These are phyloP conservation scores for Knipowitschia caucasica DNA, from an alignment of 2,797 vertebrate genomes.

Conservation along the genomic window DNA sequence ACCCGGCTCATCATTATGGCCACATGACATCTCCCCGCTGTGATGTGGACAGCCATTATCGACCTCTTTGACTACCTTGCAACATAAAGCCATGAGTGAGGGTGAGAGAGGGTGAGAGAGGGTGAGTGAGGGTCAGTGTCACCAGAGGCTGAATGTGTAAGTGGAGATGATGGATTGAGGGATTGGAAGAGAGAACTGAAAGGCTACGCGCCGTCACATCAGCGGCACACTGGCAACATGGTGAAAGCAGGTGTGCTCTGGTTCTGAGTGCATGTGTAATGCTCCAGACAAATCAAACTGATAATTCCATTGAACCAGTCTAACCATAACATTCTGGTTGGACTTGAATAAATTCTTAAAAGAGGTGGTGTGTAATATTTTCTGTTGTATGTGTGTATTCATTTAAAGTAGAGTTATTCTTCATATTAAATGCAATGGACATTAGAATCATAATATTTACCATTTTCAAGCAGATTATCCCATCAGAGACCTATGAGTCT, in stretches of 20 bases:
- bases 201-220: constrained; percentile 37
- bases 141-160: constrained; percentile 42
- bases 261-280: background rate
- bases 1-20: constrained; percentile 34
- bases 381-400: too few relatives aligned
- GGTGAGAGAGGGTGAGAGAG: constrained; percentile 48
- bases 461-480: too few relatives aligned
- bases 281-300: background rate
- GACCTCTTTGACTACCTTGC: constrained; percentile 38
- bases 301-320: too few relatives aligned
- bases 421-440: too few relatives aligned
- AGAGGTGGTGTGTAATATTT: too few relatives aligned
- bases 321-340: too few relatives aligned
- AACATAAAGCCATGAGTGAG: constrained; percentile 26
- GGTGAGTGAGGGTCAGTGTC: constrained; percentile 51
- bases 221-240: constrained; percentile 14
- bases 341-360: too few relatives aligned
- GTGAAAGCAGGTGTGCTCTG: constrained; percentile 26
- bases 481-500: too few relatives aligned
- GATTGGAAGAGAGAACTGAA: constrained; percentile 32
- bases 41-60: constrained; percentile 53
- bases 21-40: constrained; percentile 34
- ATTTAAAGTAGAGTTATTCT: too few relatives aligned
- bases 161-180: constrained; percentile 39
- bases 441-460: too few relatives aligned